Evolutionary conservation across 2,888 invertebrate species (phyloP), one percentile per base, ranked within the genome.

Genomic region (Piscicola geometra): DNA sequence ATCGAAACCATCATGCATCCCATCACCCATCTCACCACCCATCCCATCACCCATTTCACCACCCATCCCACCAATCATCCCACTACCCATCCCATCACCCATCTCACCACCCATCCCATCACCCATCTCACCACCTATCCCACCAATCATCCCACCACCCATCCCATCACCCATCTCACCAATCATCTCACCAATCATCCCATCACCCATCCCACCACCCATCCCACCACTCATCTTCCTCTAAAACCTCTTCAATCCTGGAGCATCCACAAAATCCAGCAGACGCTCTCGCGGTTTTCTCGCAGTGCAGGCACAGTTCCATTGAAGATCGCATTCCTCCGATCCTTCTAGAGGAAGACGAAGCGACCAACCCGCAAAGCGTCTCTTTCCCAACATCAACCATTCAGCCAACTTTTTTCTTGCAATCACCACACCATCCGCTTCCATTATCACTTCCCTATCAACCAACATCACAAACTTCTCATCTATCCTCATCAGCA

Each of bases 291-390:
- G 9, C 60, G 12, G 5, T n/a, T 5, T 56, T 18, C 25, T 56
- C 60, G 3, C 60, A 56, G n/a, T 18, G n/a, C 60, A 67, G 5
- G 30, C 30, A 36, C 36, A 64, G 33, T 35, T 32, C 73, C 32
- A 73, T 73, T n/a, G 33, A 60, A 33, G 33, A 64, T n/a, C 73
- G 73, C 60, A 73, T 73, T 35, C 73, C 73, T 1, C 73, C 73
- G 9, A 73, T 73, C 52, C 35, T 73, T 3, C 2, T 73, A 18
- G 73, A 73, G 52, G 56, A 73, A n/a, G 73, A 73, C 32, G 73
- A 73, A 35, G 73, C 52, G 3, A 30, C 32, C 35, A 12, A 73
- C 33, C n/a, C 5, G 9, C 60, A 18, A 18, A 56, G n/a, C 25
- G 15, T 21, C 21, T 56, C 60, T 56, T 5, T 56, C n/a, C n/a